Percentiles rank a stretch among this genome's conserved stretches.
These are phyloP conservation scores for Sminthopsis crassicaudata DNA, from an alignment of 2,113 vertebrate species.

Conservation along the genomic window DNA sequence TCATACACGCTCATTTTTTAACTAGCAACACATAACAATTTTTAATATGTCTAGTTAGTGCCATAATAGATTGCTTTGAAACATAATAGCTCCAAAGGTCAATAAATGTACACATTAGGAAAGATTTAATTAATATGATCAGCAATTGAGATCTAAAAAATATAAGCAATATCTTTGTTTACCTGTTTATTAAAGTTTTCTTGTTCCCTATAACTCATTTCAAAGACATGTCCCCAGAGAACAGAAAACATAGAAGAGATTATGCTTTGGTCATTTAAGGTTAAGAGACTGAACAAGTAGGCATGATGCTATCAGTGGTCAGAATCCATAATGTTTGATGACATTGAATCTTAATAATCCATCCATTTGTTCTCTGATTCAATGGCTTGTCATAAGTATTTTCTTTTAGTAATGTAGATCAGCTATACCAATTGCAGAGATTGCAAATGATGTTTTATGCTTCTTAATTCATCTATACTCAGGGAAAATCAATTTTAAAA, in stretches of 20 bases:
- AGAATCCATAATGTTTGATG: neutral
- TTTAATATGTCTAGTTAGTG: slow-evolving; percentile 54
- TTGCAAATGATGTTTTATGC: slow-evolving; percentile 17
- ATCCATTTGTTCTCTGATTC: slow-evolving; percentile 27
- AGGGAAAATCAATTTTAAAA: neutral
- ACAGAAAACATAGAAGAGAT: neutral
- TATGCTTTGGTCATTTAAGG: slow-evolving; percentile 8
- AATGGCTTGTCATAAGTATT: slow-evolving; percentile 16
- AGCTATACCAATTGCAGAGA: slow-evolving; percentile 7
- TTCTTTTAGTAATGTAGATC: slow-evolving; percentile 52
- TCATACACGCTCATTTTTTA: slow-evolving; percentile 3
- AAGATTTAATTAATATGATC: slow-evolving; percentile 52
- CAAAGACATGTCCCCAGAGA: neutral
- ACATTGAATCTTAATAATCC: slow-evolving; percentile 20
- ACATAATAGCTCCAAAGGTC: slow-evolving; percentile 31
- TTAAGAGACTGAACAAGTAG: slow-evolving; percentile 6
- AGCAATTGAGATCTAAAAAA: slow-evolving; percentile 27
- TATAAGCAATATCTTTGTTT: slow-evolving; percentile 12
- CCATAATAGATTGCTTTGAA: slow-evolving; percentile 56
- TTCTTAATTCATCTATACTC: slow-evolving; percentile 28
- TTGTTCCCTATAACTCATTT: slow-evolving; percentile 31
- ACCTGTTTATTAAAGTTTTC: slow-evolving; percentile 40
- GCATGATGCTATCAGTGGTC: neutral
- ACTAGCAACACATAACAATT: neutral
- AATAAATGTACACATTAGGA: slow-evolving; percentile 55